Base-by-base conservation (phyloP, 2,797 vertebrate species). In the Gallinago nigripennis region DNA sequence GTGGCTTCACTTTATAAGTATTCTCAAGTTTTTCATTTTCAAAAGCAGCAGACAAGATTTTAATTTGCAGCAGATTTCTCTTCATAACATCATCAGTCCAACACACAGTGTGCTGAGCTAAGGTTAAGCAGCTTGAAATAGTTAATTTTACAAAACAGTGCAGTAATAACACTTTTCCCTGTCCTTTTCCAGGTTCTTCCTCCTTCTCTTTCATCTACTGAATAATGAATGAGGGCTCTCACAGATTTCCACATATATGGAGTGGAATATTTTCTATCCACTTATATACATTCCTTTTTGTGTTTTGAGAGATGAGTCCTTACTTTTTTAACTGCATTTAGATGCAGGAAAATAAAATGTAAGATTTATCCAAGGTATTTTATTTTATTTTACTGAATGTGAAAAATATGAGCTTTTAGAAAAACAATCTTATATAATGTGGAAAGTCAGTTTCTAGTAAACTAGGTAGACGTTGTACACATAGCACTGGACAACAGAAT, bases 31-130 rank as follows among this genome's bases (percentile, higher is more conserved):
- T 90, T 96, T 90, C 13, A 60, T 86, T 97, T 95, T 88, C 50
- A 72, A 86, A 92, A 88, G 57, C 45, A 69, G 45, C 61, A 65
- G 86, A 78, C 79, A 81, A 78, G 66, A 58, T 76, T 94, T 87
- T 95, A 94, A 94, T 94, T 91, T 94, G 76, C 53, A 89, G 61
- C 92, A 94, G 91, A 91, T 94, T 92, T 50, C 30, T 80, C 65
- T 90, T 89, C 37, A 9, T 88, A 88, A 88, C 65, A 94, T 39
- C 45, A 61, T 7, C 46, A 63, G 45, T 82, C 75, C 75, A 77
- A 61, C 25, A 78, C 17, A 64, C 23, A n/a, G 24, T 75, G 57
- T 78, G 91, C 65, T 68, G 77, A 81, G 72, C 18, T 81, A 46
- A 77, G 41, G 50, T 86, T 90, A 88, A 81, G 30, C 82, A 90